Evolutionary conservation across 2,797 vertebrate genomes (phyloP).

Genomic region (Peromyscus aztecus): DNA sequence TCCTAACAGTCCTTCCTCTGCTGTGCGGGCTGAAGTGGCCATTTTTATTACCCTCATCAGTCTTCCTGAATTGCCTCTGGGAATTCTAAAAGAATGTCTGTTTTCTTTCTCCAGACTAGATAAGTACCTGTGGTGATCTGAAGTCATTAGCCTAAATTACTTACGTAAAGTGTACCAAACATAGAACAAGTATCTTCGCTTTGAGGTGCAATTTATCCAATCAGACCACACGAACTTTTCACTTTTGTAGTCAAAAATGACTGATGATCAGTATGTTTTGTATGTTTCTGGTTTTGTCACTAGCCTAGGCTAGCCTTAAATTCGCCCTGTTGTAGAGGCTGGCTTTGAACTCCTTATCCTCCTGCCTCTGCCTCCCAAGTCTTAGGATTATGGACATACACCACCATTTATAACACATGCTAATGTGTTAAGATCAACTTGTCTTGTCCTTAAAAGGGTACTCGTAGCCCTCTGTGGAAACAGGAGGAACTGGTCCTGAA

Average conservation of each 20-base stretch:
- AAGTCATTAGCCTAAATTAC: not conserved
- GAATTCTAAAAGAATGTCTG: not conserved
- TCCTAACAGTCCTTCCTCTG: not conserved
- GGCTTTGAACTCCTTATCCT: not conserved
- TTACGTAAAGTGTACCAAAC: not conserved
- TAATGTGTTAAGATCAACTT: not conserved
- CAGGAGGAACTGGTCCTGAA: not conserved
- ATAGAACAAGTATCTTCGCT: not conserved
- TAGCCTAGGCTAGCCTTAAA: not conserved
- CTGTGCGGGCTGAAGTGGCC: not conserved
- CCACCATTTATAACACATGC: not conserved
- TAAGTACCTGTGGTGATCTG: not conserved
- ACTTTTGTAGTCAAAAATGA: constrained; percentile 34
- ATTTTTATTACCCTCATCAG: constrained; percentile 18
- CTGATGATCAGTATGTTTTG: not conserved
- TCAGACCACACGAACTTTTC: constrained; percentile 3
- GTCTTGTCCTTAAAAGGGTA: not conserved
- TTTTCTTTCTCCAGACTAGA: not conserved
- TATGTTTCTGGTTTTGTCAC: not conserved
- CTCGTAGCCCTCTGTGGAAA: constrained; percentile 4
- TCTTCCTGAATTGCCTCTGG: not conserved
- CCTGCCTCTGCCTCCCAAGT: not conserved
- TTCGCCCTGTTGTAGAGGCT: not conserved
- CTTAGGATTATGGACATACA: not conserved
- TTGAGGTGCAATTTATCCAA: not conserved